Base-by-base conservation (phyloP, 2,797 vertebrate genomes). In the Syngnathus rostellatus region DNA sequence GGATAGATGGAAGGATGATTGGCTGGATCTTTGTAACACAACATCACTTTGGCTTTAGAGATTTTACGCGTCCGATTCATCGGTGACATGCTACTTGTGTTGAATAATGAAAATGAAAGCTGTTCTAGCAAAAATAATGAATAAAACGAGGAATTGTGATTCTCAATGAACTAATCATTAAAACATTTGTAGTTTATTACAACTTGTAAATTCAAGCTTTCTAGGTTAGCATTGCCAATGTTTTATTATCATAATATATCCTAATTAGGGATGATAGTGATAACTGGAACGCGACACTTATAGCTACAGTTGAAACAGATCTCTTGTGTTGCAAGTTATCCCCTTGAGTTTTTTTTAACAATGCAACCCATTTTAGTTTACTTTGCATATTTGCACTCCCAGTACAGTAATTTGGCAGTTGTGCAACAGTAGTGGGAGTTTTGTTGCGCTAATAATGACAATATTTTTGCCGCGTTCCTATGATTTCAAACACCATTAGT, bases 401-500 rank as follows among this genome's bases (percentile, higher is more conserved):
- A 43, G 59, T 21, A 21, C 19, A 61, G 59, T 25, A 64, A 64
- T 70, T 31, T 64, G 64, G 68, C 19, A 55, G 37, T 54, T 57
- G 51, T 45, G 65, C 38, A 41, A 8, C 11, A 38, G 60, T 62
- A 61, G 62, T 63, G 57, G 63, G 57, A 65, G 74, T 74, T 78
- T 70, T 75, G 40, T 67, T 70, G 60, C 70, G 74, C 38, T 71
- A 72, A 78, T 79, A 74, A 77, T 78, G 67, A 69, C 68, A 69
- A 54, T 65, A 53, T 74, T 77, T 78, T 68, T 63, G 55, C 14
- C 46, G 64, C 69, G 72, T 54, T 31, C 19, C 46, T 63, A 55
- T 65, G 67, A 71, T 72, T 74, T 81, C 71, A 78, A 75, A 78
- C 67, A 60, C 25, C 59, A 76, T 80, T 72, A 79, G 80, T 77